Percentiles rank a stretch among this genome's conserved stretches.
Conservation (phyloP, 2,113 vertebrate species). For the Chinchilla lanigera region DNA sequence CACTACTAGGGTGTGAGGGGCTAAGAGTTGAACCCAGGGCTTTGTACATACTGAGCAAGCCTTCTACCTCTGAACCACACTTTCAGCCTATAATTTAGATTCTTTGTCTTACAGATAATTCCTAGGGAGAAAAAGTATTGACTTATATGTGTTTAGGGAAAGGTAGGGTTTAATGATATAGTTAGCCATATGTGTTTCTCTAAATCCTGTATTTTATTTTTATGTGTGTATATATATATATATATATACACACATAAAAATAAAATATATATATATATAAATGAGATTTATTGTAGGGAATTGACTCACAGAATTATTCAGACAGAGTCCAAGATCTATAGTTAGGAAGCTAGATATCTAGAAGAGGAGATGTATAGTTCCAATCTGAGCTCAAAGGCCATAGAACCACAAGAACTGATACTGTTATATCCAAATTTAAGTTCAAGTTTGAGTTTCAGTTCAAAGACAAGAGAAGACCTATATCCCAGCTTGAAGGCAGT, state of each 20-base stretch:
- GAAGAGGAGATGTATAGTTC: not conserved
- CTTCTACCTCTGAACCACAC: not conserved
- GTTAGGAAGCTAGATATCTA: not conserved
- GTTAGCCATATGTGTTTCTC: not conserved
- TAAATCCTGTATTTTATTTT: not conserved
- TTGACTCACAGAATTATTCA: not conserved
- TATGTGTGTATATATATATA: not conserved
- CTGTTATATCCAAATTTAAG: not conserved
- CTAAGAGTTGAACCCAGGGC: not conserved
- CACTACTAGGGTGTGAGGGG: not conserved
- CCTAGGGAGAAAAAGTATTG: not conserved
- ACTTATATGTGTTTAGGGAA: slow-evolving; percentile 5
- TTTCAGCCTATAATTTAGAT: not conserved
- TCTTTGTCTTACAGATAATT: slow-evolving; percentile 22
- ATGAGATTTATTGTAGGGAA: not conserved
- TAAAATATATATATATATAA: not conserved
- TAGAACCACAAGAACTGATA: not conserved
- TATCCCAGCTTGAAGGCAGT: not conserved
- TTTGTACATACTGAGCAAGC: not conserved
- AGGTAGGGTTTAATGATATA: slow-evolving; percentile 10
- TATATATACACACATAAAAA: too few species aligned
- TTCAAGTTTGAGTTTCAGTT: not conserved
- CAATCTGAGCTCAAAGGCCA: not conserved
- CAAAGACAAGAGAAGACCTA: not conserved
- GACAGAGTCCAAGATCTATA: not conserved